Evolutionary conservation across 2,113 vertebrate genomes (phyloP).

Genomic region (Eretmochelys imbricata): DNA sequence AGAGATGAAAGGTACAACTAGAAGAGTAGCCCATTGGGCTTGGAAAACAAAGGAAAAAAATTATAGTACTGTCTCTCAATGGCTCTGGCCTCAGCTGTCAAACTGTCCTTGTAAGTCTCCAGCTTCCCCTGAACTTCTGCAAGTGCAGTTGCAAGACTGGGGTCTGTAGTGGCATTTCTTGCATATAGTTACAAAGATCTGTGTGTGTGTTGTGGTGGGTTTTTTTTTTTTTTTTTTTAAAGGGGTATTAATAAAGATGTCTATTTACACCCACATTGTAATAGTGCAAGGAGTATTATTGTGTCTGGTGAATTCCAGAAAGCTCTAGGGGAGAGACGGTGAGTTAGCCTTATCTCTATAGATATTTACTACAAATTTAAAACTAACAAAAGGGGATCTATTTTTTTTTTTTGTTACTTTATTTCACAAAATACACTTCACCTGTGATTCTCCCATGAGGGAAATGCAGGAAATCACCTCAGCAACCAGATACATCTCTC

Average conservation of each 20-base stretch:
- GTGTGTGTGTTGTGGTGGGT: too few relatives aligned
- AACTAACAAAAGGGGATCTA: background rate
- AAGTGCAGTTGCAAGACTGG: background rate
- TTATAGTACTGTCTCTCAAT: background rate
- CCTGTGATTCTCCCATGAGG: background rate
- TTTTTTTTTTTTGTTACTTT: background rate
- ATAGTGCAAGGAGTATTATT: background rate
- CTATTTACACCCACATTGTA: background rate
- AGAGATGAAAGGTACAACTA: background rate
- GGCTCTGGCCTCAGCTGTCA: background rate
- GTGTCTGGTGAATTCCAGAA: background rate
- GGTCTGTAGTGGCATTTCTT: background rate
- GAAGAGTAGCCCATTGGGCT: background rate
- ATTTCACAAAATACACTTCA: background rate
- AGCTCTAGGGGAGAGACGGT: background rate
- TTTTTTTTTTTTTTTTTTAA: background rate
- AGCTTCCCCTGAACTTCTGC: background rate
- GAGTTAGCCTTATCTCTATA: too few relatives aligned
- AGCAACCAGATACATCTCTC: background rate
- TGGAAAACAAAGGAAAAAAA: background rate
- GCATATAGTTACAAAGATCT: background rate
- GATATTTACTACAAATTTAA: background rate
- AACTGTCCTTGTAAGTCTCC: background rate
- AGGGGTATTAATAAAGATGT: background rate
- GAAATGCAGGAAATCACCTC: background rate